Base-by-base conservation (phyloP, 2,113 vertebrate genomes). In the Marmota monax region DNA sequence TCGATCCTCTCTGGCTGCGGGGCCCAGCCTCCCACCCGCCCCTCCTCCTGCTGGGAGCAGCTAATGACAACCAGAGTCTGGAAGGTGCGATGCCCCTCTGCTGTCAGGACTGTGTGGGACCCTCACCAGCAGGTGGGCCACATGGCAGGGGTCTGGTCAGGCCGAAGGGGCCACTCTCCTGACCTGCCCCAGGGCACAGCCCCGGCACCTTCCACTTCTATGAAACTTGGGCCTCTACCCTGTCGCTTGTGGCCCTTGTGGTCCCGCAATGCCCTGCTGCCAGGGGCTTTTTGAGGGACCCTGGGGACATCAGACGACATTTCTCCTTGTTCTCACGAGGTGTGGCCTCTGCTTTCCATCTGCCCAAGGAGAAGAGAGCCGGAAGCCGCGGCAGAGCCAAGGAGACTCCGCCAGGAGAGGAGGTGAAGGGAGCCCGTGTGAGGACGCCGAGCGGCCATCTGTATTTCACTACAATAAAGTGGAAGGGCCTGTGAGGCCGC, bases 11-110 rank as follows among this genome's bases (percentile, higher is more conserved):
- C 83, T 22, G 83, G 92, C 87, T 48, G 53, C 25, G 0, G 53
- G 56, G 67, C 39, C 65, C 20, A 58, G 72, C 56, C 77, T 56
- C 61, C 65, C 13, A 56, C 70, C 58, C 13, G 34, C 42, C 90
- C 92, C 32, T 39, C 93, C 92, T 42, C 96, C 89, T 0, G 25
- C 88, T 12, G 0, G 73, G 78, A 61, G 82, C 78, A 8, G 91
- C 86, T 96, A 96, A 96, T 96, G 86, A 94, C 95, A 87, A 93
- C 74, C 97, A 97, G 96, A 97, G 92, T 88, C n/a, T 12, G 70
- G 70, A 37, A 92, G 95, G 93, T 80, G 96, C 63, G 72, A 34
- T 12, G 70, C 72, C 29, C 17, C 42, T 9, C 4, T 11, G 77
- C 83, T 86, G 96, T 90, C 92, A 70, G 58, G 58, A 67, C 82